Percentiles rank a stretch among this genome's conserved stretches.
These are phyloP conservation scores for Caprella mutica DNA, from an alignment of 2,888 invertebrate species.

Conservation along the genomic window DNA sequence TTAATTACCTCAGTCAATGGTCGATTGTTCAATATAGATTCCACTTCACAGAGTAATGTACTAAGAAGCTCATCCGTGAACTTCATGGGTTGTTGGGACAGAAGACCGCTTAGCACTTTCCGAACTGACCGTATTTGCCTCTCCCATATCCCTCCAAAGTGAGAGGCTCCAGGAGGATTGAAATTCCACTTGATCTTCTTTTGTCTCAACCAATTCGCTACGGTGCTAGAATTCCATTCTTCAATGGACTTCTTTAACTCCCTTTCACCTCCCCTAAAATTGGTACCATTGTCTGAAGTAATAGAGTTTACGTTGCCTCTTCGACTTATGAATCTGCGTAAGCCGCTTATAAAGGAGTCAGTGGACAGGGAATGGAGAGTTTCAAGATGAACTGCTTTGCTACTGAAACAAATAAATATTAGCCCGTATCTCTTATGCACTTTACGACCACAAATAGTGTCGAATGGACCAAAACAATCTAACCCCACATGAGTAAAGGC, in stretches of 20 bases:
- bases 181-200: background rate
- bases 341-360: background rate
- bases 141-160: background rate
- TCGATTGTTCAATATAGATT: too few species aligned
- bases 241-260: background rate
- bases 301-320: constrained; percentile 1
- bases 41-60: too few species aligned
- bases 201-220: too few species aligned
- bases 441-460: background rate
- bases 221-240: too few species aligned
- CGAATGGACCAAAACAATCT: constrained; percentile 5
- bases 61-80: too few species aligned
- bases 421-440: background rate
- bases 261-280: background rate
- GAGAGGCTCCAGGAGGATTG: constrained; percentile 6
- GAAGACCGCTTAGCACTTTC: too few species aligned
- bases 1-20: background rate
- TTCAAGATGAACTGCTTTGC: background rate
- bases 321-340: background rate
- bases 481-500: background rate
- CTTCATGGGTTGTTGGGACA: too few species aligned
- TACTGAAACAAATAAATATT: background rate
- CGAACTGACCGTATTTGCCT: too few species aligned
- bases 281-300: constrained; percentile 7
- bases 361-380: background rate